phyloP scores from a whole-genome alignment of 2,888 invertebrate species.

The Priocnemis perturbator region DNA sequence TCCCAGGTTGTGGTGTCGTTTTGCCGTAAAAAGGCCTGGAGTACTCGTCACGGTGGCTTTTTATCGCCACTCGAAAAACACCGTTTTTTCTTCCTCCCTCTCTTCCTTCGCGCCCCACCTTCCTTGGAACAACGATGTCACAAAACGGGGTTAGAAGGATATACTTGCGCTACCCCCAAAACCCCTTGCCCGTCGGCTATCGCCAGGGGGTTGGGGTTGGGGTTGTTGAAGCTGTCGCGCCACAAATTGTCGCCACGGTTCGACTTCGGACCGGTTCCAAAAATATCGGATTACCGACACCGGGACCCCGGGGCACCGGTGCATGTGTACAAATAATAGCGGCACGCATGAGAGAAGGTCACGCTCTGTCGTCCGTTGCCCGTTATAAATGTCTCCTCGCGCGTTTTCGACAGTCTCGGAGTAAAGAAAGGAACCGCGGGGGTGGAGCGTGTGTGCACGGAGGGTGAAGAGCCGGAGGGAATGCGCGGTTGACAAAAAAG shows the following conservation, averaged over 20 bases:
- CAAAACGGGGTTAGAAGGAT: conserved; percentile 34
- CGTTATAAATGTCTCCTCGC: conserved; percentile 31
- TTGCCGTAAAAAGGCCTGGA: conserved; percentile 23
- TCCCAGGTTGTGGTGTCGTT: conserved; percentile 22
- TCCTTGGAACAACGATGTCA: not conserved
- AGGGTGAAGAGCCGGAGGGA: not conserved
- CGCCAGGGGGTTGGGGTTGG: not conserved
- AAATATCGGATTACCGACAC: conserved; percentile 53
- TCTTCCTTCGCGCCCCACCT: not conserved
- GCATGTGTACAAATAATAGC: conserved; percentile 51
- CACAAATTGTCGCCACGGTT: conserved; percentile 36
- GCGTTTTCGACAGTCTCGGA: conserved; percentile 14
- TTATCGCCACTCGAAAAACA: conserved; percentile 13
- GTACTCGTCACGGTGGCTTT: conserved; percentile 15
- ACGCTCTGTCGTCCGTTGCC: conserved; percentile 15
- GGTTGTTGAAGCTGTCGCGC: conserved; percentile 31
- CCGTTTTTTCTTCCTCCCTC: not conserved
- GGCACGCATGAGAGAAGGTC: conserved; percentile 9
- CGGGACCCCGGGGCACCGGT: conserved; percentile 29
- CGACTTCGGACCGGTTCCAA: conserved; percentile 38
- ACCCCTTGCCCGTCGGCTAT: conserved; percentile 24
- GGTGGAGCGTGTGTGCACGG: not conserved
- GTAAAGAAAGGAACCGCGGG: conserved; percentile 1
- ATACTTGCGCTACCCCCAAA: not conserved
- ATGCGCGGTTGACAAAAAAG: not conserved